These are phyloP conservation scores for Drosophila auraria DNA, from an alignment of 1,140 invertebrate species.

Conservation along the genomic window DNA sequence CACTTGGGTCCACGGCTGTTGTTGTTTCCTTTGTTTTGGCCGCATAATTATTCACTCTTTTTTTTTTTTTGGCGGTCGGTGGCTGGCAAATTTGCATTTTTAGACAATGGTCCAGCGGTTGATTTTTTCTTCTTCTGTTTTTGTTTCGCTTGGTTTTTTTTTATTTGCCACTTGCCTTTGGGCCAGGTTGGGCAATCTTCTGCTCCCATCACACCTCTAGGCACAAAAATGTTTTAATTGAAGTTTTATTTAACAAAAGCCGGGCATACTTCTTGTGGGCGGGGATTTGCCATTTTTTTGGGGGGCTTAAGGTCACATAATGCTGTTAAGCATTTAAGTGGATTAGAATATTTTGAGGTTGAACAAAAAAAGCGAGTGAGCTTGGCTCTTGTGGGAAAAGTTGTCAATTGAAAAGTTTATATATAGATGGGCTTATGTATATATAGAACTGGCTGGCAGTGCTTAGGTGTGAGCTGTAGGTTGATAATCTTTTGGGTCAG, in stretches of 20 bases:
- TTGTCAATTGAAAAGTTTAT: conserved; percentile 79
- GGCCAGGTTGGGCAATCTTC: conserved; percentile 62
- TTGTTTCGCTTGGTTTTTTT: conserved; percentile 22
- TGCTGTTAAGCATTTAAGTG: conserved; percentile 81
- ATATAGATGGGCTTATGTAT: conserved; percentile 33
- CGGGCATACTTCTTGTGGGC: conserved; percentile 15
- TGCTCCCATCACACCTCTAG: conserved; percentile 36
- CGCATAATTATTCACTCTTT: conserved; percentile 74
- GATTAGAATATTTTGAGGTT: conserved; percentile 80
- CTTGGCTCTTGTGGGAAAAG: conserved; percentile 53
- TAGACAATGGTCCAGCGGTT: conserved; percentile 68
- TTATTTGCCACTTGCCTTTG: conserved; percentile 48
- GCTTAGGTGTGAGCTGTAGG: conserved; percentile 27
- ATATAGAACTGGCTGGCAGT: conserved; percentile 16
- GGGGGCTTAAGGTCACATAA: conserved; percentile 56
- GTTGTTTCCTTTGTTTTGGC: conserved; percentile 46
- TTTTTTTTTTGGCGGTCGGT: conserved; percentile 30
- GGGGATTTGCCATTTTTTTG: too few relatives aligned
- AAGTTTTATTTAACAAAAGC: conserved; percentile 76
- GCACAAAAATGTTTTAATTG: conserved; percentile 77
- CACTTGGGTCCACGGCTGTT: conserved; percentile 16
- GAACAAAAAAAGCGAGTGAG: conserved; percentile 37
- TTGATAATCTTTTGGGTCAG: conserved; percentile 65
- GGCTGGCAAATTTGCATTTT: conserved; percentile 76
- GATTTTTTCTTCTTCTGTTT: conserved; percentile 43